These are phyloP conservation scores for Nomada ferruginata DNA, from an alignment of 2,888 invertebrate species.

Conservation along the genomic window DNA sequence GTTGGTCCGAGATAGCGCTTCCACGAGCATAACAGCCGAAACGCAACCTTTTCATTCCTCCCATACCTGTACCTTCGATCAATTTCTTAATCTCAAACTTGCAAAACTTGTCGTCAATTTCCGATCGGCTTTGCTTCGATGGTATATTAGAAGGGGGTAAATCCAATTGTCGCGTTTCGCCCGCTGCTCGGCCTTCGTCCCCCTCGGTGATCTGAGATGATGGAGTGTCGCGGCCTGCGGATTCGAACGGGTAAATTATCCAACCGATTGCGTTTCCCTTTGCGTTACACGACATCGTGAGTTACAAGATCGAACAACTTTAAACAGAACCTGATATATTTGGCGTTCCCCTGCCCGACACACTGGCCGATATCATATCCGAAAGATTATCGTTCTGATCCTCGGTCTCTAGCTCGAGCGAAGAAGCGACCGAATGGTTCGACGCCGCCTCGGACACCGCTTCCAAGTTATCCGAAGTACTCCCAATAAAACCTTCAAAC, in stretches of 20 bases:
- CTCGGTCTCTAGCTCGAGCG: conserved; percentile 94
- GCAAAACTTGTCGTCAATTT: conserved; percentile 99
- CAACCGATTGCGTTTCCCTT: not conserved
- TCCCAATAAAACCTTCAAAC: conserved; percentile 91
- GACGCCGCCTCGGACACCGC: conserved; percentile 98
- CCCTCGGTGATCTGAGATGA: conserved; percentile 95
- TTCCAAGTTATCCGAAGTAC: conserved; percentile 96
- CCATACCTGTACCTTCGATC: conserved; percentile 84
- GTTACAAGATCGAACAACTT: not conserved
- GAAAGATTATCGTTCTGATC: conserved; percentile 97
- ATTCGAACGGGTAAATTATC: not conserved
- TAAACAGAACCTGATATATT: conserved; percentile 91
- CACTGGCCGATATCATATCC: conserved; percentile 98
- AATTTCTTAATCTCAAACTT: conserved; percentile 96
- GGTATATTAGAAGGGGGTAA: conserved; percentile 83
- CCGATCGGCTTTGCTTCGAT: conserved; percentile 93
- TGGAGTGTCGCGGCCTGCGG: conserved; percentile 94
- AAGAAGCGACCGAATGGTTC: conserved; percentile 97
- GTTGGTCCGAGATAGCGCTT: too few species aligned
- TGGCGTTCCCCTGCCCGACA: conserved; percentile 95
- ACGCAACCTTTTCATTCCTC: not conserved
- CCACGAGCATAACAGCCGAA: too few species aligned
- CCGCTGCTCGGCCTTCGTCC: conserved; percentile 79
- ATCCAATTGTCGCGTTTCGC: conserved; percentile 81
- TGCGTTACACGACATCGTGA: not conserved